These are phyloP conservation scores for Ligdia adustata DNA, from an alignment of 2,888 invertebrate genomes.

Conservation along the genomic window DNA sequence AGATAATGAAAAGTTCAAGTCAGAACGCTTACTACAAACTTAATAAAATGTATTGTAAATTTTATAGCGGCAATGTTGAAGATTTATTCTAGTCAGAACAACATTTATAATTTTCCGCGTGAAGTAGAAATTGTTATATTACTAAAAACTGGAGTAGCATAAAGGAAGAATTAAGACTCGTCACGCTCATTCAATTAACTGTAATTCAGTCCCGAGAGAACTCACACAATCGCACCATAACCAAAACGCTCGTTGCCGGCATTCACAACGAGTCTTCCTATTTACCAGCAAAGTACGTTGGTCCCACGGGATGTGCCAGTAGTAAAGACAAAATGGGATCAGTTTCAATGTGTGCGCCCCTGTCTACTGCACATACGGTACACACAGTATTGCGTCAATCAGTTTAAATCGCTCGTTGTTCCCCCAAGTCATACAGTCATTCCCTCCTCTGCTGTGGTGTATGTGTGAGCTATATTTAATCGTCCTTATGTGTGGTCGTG, in stretches of 20 bases:
- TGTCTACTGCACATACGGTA: slow-evolving; percentile 58
- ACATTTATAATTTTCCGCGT: no score
- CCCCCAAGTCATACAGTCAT: slow-evolving; percentile 67
- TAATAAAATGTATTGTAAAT: neutral
- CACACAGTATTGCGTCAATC: slow-evolving; percentile 75
- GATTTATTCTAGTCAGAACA: no score
- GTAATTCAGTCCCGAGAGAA: slow-evolving; percentile 55
- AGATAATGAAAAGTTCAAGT: neutral
- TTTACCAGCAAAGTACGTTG: slow-evolving; percentile 66
- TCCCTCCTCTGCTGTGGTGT: slow-evolving; percentile 53
- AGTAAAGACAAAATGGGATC: slow-evolving; percentile 76
- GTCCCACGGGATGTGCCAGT: slow-evolving; percentile 77
- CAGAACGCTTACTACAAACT: neutral
- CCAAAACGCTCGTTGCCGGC: slow-evolving; percentile 52
- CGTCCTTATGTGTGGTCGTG: slow-evolving; percentile 70
- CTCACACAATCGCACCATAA: slow-evolving; percentile 59
- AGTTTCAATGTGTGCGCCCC: slow-evolving; percentile 61
- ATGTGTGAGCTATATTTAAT: slow-evolving; percentile 77
- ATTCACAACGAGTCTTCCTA: slow-evolving; percentile 71
- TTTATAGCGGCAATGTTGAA: no score
- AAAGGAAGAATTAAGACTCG: slow-evolving; percentile 15
- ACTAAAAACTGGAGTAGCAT: neutral
- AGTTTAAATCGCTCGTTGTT: slow-evolving; percentile 66
- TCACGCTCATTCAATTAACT: slow-evolving; percentile 51
- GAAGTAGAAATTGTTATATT: no score